Conservation (phyloP, 2,888 invertebrate genomes). For the Calameuta pallipes region DNA sequence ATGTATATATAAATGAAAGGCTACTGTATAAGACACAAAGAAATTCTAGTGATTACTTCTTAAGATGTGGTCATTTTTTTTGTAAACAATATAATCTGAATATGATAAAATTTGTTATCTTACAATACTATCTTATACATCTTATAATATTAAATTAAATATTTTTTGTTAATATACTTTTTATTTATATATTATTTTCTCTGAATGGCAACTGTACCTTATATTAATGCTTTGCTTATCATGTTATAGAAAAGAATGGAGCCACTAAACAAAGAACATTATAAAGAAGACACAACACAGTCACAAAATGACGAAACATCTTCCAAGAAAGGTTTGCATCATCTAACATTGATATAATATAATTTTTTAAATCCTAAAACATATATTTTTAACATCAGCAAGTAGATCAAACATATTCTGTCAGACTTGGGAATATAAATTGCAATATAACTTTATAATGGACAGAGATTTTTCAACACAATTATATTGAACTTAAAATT, state of each 20-base stretch:
- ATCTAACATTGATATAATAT: neutral
- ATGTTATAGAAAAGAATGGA: neutral
- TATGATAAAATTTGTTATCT: neutral
- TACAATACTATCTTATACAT: neutral
- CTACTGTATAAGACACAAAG: neutral
- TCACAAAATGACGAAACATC: neutral
- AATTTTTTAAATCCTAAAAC: neutral
- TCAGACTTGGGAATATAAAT: no score
- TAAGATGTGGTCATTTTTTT: neutral
- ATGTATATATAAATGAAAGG: neutral
- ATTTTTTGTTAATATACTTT: neutral
- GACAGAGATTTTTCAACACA: no score
- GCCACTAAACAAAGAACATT: neutral
- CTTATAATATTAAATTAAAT: neutral
- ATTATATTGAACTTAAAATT: no score
- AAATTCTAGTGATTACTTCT: neutral
- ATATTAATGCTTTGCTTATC: neutral
- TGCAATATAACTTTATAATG: no score
- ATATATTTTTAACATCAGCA: no score
- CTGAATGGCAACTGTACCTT: neutral
- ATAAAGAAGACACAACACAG: neutral
- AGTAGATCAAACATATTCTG: no score
- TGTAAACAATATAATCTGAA: neutral
- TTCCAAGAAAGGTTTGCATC: neutral
- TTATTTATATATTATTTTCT: neutral